Evolutionary conservation across 2,113 vertebrate genomes (phyloP).

Genomic region (Patagioenas fasciata): DNA sequence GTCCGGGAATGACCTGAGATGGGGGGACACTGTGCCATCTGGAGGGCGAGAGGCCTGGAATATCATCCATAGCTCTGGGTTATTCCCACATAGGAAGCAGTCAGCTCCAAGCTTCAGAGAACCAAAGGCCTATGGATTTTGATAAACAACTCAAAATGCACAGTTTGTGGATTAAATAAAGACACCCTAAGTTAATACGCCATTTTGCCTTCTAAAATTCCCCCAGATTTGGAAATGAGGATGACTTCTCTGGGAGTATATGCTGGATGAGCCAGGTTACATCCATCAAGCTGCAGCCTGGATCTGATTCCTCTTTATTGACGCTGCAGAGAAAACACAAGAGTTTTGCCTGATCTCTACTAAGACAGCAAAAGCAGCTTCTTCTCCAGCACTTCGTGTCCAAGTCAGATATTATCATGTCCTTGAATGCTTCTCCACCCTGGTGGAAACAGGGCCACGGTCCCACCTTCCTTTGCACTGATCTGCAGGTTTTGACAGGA

Average conservation of each 20-base stretch:
- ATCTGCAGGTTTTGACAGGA: neutral
- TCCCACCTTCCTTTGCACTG: neutral
- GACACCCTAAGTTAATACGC: neutral
- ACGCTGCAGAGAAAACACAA: neutral
- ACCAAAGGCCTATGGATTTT: neutral
- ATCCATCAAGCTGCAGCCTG: neutral
- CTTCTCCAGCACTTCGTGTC: neutral
- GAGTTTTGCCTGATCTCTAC: neutral
- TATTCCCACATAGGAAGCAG: neutral
- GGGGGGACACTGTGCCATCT: fast-evolving
- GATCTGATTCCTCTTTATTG: neutral
- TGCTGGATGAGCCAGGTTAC: neutral
- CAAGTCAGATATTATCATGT: neutral
- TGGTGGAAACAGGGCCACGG: neutral
- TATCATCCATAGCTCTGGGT: neutral
- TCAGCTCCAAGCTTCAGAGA: neutral
- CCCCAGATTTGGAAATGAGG: neutral
- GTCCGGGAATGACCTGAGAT: neutral
- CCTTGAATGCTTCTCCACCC: neutral
- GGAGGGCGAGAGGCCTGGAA: neutral
- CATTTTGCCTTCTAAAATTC: neutral
- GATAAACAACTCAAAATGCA: neutral
- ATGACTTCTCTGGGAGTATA: neutral
- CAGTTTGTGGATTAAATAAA: neutral
- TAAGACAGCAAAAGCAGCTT: neutral